Evolutionary conservation across 2,888 invertebrate species (phyloP), one percentile per base, ranked within the genome.

Genomic region (Cenopis cana): DNA sequence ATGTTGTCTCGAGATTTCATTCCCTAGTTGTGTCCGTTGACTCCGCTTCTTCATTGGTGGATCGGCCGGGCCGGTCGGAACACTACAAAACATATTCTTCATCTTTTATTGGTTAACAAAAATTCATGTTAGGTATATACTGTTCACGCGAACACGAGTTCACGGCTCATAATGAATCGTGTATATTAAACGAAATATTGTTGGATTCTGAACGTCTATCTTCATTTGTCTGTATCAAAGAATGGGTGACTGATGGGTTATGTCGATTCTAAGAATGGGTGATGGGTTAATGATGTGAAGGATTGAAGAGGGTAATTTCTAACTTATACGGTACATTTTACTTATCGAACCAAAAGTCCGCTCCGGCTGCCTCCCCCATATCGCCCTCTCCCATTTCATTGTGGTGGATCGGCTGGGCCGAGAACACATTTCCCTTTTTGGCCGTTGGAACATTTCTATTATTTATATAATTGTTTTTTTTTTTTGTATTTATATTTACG

Each of bases 241-340:
- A 38, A 46, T 14, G n/a, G 11, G 29, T 12, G 17, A n/a, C n/a
- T n/a, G n/a, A 17, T 10, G 10, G 46, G 10, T 17, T 60, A 2
- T 60, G 29, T 60, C 10, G 4, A 62, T 50, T 46, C 41, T n/a
- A 17, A 46, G 8, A 38, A 46, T 14, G n/a, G 11, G 29, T 12
- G 17, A n/a, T 10, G 10, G 46, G 10, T 17, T 38, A 52, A 36
- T 6, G 36, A 10, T 10, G 18, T 10, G 18, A 14, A 12, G 14
- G 18, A 33, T 50, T 29, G 49, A 33, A 49, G 29, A 29, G 49
- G 33, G 18, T 50, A 46, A 36, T 62, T 50, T 62, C 50, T 17
- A 36, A 36, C 50, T 18, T 52, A 12, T 50, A 61, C 24, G 59
- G 24, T 59, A 46, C 33, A 33, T 46, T 46, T 61, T 50, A 61